Evolutionary conservation across 2,113 vertebrate genomes (phyloP).

Genomic region (Hucho hucho): DNA sequence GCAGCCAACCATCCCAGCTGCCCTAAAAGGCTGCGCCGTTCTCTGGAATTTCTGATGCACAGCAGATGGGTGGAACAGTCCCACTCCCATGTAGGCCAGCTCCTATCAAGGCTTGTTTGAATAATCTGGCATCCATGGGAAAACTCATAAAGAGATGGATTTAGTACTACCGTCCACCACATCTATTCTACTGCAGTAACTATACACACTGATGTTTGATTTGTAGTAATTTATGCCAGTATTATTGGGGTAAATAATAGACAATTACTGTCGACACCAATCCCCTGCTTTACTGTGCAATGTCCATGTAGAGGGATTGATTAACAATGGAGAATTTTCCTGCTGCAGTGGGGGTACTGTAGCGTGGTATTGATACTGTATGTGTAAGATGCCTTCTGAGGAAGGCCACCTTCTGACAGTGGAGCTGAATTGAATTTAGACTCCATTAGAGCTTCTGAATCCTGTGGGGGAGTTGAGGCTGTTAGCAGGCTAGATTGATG

Average conservation of each 20-base stretch:
- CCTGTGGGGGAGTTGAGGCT: conserved; percentile 21
- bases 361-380: conserved; percentile 2
- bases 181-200: background rate
- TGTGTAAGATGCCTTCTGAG: conserved; percentile 20
- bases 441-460: conserved; percentile 58
- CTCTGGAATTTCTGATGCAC: conserved; percentile 33
- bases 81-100: conserved; percentile 8
- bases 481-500: conserved; percentile 47
- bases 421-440: conserved; percentile 62
- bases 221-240: background rate
- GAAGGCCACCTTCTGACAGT: conserved; percentile 16
- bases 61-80: conserved; percentile 20
- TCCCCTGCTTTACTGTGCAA: background rate
- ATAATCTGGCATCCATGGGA: conserved; percentile 36
- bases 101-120: conserved; percentile 28
- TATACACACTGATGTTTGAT: background rate
- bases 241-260: background rate
- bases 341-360: background rate
- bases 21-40: conserved; percentile 51
- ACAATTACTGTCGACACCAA: background rate
- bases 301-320: background rate
- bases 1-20: conserved; percentile 21
- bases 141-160: conserved; percentile 20
- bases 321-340: conserved; percentile 12
- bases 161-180: conserved; percentile 21